Evolutionary conservation across 2,113 vertebrate genomes (phyloP).

Genomic region (Bubo bubo): DNA sequence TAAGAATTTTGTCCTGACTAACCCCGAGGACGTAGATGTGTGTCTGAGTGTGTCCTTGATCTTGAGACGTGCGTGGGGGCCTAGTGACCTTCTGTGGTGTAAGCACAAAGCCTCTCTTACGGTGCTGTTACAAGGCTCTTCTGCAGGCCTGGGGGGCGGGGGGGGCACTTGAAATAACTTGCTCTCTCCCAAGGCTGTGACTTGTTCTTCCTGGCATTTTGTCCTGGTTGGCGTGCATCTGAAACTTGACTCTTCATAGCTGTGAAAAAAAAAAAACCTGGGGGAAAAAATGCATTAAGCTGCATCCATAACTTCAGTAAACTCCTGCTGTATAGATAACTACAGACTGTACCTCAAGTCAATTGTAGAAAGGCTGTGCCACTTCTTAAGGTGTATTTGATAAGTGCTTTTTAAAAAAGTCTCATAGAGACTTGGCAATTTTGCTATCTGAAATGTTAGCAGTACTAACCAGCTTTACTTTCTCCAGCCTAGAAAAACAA

Average conservation of each 20-base stretch:
- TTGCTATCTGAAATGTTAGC: background rate
- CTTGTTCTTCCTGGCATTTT: background rate
- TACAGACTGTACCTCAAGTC: background rate
- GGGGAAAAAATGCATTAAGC: background rate
- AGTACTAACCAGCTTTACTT: background rate
- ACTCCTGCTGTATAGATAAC: background rate
- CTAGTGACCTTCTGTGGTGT: background rate
- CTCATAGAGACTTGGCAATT: background rate
- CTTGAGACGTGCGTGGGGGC: background rate
- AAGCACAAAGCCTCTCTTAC: background rate
- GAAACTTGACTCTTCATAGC: background rate
- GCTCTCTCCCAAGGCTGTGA: background rate
- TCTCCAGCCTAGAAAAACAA: slow-evolving; percentile 88
- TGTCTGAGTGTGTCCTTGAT: background rate
- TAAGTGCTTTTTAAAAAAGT: rapidly evolving
- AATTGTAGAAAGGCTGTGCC: background rate
- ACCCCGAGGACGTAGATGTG: rapidly evolving
- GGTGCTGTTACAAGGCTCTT: background rate
- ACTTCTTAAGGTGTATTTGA: too few species aligned
- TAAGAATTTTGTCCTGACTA: background rate
- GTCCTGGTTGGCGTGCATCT: background rate
- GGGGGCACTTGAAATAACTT: background rate
- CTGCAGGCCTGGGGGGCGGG: background rate
- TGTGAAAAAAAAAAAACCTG: too few species aligned
- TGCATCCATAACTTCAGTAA: background rate